A percentile compares a stretch with the other conserved stretches of the same genome.
Evolutionary conservation across 2,888 invertebrate species (phyloP).

Genomic region (Aleiodes testaceus): DNA sequence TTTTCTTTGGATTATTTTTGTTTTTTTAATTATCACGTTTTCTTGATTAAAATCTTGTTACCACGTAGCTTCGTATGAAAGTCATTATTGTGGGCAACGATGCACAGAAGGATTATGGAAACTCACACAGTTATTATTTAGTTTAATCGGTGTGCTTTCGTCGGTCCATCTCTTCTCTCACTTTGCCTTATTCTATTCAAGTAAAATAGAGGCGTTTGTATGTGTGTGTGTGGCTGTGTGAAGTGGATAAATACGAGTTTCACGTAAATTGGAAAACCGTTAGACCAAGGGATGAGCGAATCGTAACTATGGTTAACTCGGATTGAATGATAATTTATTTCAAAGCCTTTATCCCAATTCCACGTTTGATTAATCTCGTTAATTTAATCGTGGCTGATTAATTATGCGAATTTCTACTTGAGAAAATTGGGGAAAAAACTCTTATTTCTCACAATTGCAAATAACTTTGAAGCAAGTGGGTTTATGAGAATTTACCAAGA

Average conservation of each 20-base stretch:
- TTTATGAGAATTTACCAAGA: too few relatives aligned
- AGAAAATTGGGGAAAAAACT: too few relatives aligned
- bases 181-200: constrained; percentile 15
- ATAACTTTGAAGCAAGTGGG: not conserved
- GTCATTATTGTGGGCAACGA: constrained; percentile 40
- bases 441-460: too few relatives aligned
- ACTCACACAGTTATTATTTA: constrained; percentile 44
- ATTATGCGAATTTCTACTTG: not conserved
- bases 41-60: constrained; percentile 16
- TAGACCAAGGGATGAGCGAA: constrained; percentile 2
- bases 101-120: constrained; percentile 41
- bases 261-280: constrained; percentile 25
- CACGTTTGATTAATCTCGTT: not conserved
- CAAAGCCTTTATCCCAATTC: too few relatives aligned
- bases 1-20: not conserved
- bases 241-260: constrained; percentile 26
- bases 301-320: not conserved
- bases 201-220: constrained; percentile 12
- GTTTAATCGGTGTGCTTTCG: constrained; percentile 31
- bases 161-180: constrained; percentile 1
- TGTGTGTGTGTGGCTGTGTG: not conserved
- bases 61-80: constrained; percentile 33
- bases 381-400: constrained; percentile 4
- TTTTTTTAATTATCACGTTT: constrained; percentile 21
- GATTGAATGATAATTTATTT: constrained; percentile 31